Base-by-base conservation (phyloP, 2,797 vertebrate species). In the Darevskia mixta region DNA sequence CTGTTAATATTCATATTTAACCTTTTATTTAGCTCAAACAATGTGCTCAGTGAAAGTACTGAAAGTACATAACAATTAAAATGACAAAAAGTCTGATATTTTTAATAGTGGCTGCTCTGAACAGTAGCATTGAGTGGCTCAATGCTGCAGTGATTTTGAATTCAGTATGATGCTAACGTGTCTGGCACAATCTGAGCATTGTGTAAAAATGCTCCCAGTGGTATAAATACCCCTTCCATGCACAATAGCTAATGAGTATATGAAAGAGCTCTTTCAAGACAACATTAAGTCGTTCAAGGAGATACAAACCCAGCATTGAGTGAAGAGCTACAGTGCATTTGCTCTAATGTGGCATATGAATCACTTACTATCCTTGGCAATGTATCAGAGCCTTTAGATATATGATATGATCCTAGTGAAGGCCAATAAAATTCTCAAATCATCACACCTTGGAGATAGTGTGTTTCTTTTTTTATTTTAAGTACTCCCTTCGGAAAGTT, bases 121-220 rank as follows among this genome's bases (percentile, higher is more conserved):
- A 85, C 69, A 79, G 76, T 23, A 35, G 25, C 55, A 73, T 2
- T 73, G 38, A 79, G 23, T 76, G 61, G 92, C 77, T 90, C 90
- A 45, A 75, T 71, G 87, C 88, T 93, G 86, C 90, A 92, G 89
- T 78, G 75, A n/a, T 79, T 94, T 88, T 0, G 8, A 84, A 79
- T 86, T 84, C 79, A 84, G 81, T 1, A 1, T 77, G 85, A 91
- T 84, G 86, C 49, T 86, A 91, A 87, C 0, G 0, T 77, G 78
- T 85, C 87, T 66, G 89, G 55, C 18, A 95, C 94, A 96, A 95
- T 93, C 93, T 90, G 58, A 64, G 89, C 91, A 95, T 95, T 95
- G 94, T 95, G 87, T 92, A 72, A 86, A 55, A 92, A 35, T 20
- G 20, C 82, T 93, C 86, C 88, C 25, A 89, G 75, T 1, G 85